phyloP scores from a whole-genome alignment of 1,140 invertebrate species.

The Anastrepha ludens region DNA sequence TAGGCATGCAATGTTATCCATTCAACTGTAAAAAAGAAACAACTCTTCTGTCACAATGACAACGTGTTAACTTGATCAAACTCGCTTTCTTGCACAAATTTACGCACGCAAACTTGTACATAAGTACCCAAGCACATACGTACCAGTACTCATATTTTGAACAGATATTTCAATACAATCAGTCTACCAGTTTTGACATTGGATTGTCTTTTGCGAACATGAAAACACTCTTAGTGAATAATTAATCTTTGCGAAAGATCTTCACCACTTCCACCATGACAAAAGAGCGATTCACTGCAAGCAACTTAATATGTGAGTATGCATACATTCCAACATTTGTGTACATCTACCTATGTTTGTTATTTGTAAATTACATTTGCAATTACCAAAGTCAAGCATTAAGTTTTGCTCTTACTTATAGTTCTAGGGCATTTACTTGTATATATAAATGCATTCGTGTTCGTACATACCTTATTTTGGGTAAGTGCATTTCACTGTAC shows the following conservation, averaged over 20 bases:
- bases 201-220: conserved; percentile 72
- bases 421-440: too few relatives aligned
- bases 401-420: too few relatives aligned
- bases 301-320: too few relatives aligned
- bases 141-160: not conserved
- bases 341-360: too few relatives aligned
- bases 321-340: too few relatives aligned
- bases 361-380: too few relatives aligned
- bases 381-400: too few relatives aligned
- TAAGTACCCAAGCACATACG: not conserved
- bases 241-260: conserved; percentile 74
- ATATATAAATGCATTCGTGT: too few relatives aligned
- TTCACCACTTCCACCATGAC: conserved; percentile 33
- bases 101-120: not conserved
- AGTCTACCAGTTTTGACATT: conserved; percentile 69
- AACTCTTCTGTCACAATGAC: not conserved
- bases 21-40: not conserved
- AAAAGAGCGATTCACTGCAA: not conserved
- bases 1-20: not conserved
- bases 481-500: too few relatives aligned
- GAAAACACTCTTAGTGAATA: conserved; percentile 73
- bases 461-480: too few relatives aligned
- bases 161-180: conserved; percentile 62
- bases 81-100: not conserved
- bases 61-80: not conserved